These are phyloP conservation scores for Andrena minutula DNA, from an alignment of 2,888 invertebrate species.

Conservation along the genomic window DNA sequence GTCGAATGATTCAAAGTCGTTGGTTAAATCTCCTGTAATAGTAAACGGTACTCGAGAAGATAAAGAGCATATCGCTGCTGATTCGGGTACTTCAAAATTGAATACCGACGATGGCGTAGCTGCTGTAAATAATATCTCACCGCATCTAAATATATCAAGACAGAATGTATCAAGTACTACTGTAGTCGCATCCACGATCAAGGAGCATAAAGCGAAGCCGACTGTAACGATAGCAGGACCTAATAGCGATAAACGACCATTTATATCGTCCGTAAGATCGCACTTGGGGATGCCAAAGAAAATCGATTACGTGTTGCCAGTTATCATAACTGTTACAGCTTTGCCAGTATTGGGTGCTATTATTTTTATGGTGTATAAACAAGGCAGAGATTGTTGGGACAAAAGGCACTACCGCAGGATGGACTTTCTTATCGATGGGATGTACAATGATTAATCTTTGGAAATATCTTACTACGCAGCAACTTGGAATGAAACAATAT, in stretches of 20 bases:
- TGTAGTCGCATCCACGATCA: slow-evolving; percentile 62
- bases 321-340: slow-evolving; percentile 90
- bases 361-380: slow-evolving; percentile 88
- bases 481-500: slow-evolving; percentile 13
- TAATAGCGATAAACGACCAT: slow-evolving; percentile 80
- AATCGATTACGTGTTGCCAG: slow-evolving; percentile 90
- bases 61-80: background rate
- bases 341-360: slow-evolving; percentile 91
- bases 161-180: slow-evolving; percentile 15
- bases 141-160: background rate
- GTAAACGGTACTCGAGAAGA: slow-evolving; percentile 18
- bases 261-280: slow-evolving; percentile 74
- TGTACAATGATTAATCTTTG: slow-evolving; percentile 91
- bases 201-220: slow-evolving; percentile 86
- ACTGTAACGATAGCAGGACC: slow-evolving; percentile 85
- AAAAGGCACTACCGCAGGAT: slow-evolving; percentile 94
- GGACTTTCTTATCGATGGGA: slow-evolving; percentile 95
- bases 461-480: slow-evolving; percentile 1
- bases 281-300: slow-evolving; percentile 78
- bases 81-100: slow-evolving; percentile 5
- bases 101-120: background rate
- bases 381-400: slow-evolving; percentile 93
- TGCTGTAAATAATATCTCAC: slow-evolving; percentile 13
- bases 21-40: slow-evolving; percentile 22
- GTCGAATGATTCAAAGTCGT: background rate